Conservation (phyloP, 2,797 vertebrate species). For the Glyptemys insculpta region DNA sequence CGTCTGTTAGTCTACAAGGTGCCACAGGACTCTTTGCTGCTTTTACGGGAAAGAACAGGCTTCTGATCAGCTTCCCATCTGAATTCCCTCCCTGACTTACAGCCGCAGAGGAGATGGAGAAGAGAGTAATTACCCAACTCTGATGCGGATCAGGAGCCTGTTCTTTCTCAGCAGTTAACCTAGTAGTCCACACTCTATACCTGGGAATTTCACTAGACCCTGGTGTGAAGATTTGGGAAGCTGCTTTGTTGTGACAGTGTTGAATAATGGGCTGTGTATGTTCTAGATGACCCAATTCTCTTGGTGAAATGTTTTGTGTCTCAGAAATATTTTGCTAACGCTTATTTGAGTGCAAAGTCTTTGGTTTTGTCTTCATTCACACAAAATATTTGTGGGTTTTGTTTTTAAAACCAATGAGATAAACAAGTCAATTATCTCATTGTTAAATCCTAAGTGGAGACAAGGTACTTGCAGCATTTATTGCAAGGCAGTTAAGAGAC, state of each 20-base stretch:
- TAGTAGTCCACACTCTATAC: background rate
- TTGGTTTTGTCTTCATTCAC: background rate
- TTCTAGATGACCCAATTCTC: background rate
- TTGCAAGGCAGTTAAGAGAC: background rate
- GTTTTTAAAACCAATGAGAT: background rate
- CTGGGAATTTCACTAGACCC: background rate
- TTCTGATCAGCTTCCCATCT: background rate
- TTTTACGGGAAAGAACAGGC: background rate
- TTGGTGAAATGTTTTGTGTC: background rate
- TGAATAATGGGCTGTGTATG: background rate
- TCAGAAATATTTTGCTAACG: background rate
- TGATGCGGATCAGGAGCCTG: fast-evolving
- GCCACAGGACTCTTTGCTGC: too few species aligned
- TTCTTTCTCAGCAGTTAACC: background rate
- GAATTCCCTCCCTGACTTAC: background rate
- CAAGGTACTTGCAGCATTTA: background rate
- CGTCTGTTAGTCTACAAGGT: too few species aligned
- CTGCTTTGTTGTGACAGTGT: background rate
- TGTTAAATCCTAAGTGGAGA: background rate
- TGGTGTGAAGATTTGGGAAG: background rate
- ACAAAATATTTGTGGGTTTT: too few species aligned
- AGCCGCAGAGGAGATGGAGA: background rate
- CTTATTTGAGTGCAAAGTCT: background rate
- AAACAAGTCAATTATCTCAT: background rate
- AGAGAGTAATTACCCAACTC: background rate